Evolutionary conservation across 2,797 vertebrate genomes (phyloP).

Genomic region (Oophaga sylvatica): DNA sequence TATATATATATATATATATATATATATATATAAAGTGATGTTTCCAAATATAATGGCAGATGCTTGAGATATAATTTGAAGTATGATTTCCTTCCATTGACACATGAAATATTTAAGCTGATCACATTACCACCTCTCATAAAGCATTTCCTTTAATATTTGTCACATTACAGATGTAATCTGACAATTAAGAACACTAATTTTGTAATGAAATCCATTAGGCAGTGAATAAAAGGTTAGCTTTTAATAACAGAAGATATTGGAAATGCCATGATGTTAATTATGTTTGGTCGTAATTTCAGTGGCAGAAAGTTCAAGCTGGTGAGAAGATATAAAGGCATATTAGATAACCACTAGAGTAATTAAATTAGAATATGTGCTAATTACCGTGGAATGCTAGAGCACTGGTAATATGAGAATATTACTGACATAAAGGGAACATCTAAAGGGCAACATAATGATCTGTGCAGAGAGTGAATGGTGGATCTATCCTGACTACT

Average conservation of each 20-base stretch:
- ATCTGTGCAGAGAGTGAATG: neutral
- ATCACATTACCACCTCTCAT: slow-evolving; percentile 30
- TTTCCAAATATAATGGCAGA: neutral
- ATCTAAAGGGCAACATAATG: neutral
- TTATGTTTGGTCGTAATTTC: slow-evolving; percentile 33
- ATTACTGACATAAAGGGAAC: neutral
- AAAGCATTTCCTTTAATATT: slow-evolving; percentile 11
- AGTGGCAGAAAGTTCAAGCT: slow-evolving; percentile 19
- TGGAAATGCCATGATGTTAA: slow-evolving; percentile 49
- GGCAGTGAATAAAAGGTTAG: slow-evolving; percentile 44
- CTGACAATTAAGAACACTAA: slow-evolving; percentile 30
- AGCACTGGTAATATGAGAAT: neutral
- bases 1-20: neutral
- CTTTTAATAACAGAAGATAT: slow-evolving; percentile 36
- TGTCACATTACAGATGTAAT: slow-evolving; percentile 20
- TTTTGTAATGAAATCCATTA: slow-evolving; percentile 36
- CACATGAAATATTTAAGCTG: neutral
- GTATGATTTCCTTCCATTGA: neutral
- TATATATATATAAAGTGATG: neutral
- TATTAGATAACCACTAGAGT: slow-evolving; percentile 17
- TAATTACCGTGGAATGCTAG: neutral
- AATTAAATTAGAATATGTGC: neutral
- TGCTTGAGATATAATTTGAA: neutral
- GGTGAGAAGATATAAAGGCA: slow-evolving; percentile 14
- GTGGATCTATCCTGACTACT: no score